phyloP scores from a whole-genome alignment of 2,888 invertebrate genomes.

The Lamproptera curius region DNA sequence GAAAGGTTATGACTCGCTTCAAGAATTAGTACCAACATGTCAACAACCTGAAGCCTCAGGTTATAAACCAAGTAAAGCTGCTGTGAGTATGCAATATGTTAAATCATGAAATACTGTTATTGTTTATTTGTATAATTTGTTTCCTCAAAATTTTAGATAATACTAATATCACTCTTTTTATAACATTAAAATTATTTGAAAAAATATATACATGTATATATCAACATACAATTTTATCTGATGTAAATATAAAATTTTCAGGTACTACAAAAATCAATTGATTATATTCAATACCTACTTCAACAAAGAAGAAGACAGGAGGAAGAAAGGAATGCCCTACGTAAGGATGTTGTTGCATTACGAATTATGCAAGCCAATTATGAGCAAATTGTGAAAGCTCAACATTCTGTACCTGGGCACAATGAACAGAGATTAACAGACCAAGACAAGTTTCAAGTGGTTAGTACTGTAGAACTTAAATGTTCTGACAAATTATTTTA shows the following conservation, averaged over 20 bases:
- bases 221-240: slow-evolving; percentile 4
- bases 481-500: too few species aligned
- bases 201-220: slow-evolving; percentile 22
- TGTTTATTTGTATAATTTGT: too few species aligned
- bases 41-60: slow-evolving; percentile 94
- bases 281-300: slow-evolving; percentile 93
- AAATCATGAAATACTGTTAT: too few species aligned
- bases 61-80: slow-evolving; percentile 97
- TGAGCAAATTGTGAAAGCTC: slow-evolving; percentile 97
- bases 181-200: too few species aligned
- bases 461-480: slow-evolving; percentile 61
- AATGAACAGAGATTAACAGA: slow-evolving; percentile 94
- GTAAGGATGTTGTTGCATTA: slow-evolving; percentile 95
- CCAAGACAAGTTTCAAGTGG: slow-evolving; percentile 97
- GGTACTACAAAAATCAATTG: slow-evolving; percentile 95
- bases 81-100: slow-evolving; percentile 66
- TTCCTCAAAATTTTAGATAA: too few species aligned
- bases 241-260: slow-evolving; percentile 33
- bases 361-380: slow-evolving; percentile 97
- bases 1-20: slow-evolving; percentile 96
- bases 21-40: slow-evolving; percentile 95
- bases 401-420: slow-evolving; percentile 93
- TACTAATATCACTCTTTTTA: too few species aligned
- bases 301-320: slow-evolving; percentile 96
- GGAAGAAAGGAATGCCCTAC: slow-evolving; percentile 92